Percentiles rank a stretch among this genome's conserved stretches.
Conservation (phyloP, 2,888 invertebrate genomes). For the Torymus auratus region DNA sequence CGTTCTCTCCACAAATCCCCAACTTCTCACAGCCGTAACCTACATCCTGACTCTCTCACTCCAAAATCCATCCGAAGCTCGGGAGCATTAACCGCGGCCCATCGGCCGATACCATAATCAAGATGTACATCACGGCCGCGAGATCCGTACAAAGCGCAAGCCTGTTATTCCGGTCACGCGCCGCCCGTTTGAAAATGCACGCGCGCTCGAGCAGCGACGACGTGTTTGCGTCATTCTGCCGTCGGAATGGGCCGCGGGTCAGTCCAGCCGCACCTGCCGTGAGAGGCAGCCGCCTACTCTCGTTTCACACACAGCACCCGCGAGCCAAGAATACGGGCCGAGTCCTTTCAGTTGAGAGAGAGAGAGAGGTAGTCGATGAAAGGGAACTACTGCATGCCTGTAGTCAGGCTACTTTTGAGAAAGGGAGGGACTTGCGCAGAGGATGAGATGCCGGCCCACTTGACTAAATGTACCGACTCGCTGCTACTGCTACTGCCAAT, state of each 20-base stretch:
- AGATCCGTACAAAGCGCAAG: slow-evolving; percentile 5
- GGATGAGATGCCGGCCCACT: slow-evolving; percentile 3
- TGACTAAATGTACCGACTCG: slow-evolving; percentile 20
- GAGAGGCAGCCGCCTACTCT: not conserved
- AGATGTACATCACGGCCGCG: slow-evolving; percentile 28
- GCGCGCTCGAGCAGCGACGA: slow-evolving; percentile 23
- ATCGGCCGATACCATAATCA: slow-evolving; percentile 2
- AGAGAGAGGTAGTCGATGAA: not conserved
- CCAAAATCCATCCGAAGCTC: too few species aligned
- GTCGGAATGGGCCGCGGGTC: too few species aligned
- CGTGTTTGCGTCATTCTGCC: slow-evolving; percentile 37
- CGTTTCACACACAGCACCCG: slow-evolving; percentile 19
- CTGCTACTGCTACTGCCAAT: slow-evolving; percentile 42
- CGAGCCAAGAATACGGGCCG: slow-evolving; percentile 28
- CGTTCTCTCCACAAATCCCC: too few species aligned
- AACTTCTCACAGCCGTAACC: too few species aligned
- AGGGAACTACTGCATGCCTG: too few species aligned
- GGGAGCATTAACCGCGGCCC: not conserved
- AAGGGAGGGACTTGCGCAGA: not conserved
- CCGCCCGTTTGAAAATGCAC: slow-evolving; percentile 38
- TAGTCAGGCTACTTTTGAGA: not conserved
- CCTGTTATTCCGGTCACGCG: slow-evolving; percentile 18
- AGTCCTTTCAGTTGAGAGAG: not conserved
- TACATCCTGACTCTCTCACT: too few species aligned
- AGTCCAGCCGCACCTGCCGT: not conserved